Evolutionary conservation across 1,140 invertebrate genomes (phyloP).

Genomic region (Marisa cornuarietis): DNA sequence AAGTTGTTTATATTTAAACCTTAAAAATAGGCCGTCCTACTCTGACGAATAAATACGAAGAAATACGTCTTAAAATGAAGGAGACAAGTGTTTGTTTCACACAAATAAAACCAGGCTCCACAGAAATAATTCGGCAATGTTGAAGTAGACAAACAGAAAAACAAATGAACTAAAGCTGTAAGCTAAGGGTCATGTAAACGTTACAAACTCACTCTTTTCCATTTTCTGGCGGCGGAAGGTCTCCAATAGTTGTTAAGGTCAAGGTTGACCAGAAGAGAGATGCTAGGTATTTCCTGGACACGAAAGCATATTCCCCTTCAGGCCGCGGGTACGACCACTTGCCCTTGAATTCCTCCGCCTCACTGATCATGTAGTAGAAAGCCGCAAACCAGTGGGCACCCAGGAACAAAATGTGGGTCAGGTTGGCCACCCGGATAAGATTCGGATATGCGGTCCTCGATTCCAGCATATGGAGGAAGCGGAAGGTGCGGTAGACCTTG

Average conservation of each 20-base stretch:
- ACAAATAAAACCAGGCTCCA: too few species aligned
- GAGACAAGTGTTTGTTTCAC: too few species aligned
- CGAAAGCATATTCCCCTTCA: constrained; percentile 78
- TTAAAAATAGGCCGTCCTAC: too few species aligned
- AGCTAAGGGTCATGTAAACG: not conserved
- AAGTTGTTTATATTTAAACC: too few species aligned
- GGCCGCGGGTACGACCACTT: constrained; percentile 89
- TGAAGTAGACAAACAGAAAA: too few species aligned
- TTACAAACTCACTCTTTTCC: constrained; percentile 89
- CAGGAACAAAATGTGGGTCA: constrained; percentile 93
- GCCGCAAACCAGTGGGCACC: constrained; percentile 97
- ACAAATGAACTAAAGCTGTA: too few species aligned
- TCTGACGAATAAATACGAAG: too few species aligned
- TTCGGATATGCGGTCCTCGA: constrained; percentile 95
- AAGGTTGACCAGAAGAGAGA: constrained; percentile 96
- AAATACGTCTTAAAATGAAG: too few species aligned
- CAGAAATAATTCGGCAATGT: too few species aligned
- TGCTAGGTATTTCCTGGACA: constrained; percentile 91
- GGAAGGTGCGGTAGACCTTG: constrained; percentile 88
- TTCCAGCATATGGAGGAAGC: constrained; percentile 96
- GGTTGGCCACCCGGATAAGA: constrained; percentile 93
- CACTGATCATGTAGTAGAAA: constrained; percentile 94
- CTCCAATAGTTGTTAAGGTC: constrained; percentile 92
- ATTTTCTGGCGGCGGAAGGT: constrained; percentile 92
- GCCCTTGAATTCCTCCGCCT: constrained; percentile 88